These are phyloP conservation scores for Sylvia borin DNA, from an alignment of 2,797 vertebrate species.

Conservation along the genomic window DNA sequence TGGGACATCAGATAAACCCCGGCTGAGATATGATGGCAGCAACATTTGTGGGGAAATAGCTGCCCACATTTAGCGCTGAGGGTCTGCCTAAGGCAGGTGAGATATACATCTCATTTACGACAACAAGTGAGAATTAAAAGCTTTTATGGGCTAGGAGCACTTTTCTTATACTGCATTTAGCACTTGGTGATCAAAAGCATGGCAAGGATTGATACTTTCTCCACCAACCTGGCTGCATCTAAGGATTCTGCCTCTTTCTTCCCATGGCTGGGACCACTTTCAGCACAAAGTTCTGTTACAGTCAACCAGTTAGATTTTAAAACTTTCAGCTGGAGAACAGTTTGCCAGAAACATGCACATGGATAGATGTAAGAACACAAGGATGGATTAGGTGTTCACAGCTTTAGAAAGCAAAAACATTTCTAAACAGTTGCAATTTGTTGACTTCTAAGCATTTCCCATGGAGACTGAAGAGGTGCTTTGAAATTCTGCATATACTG, in stretches of 20 bases:
- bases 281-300: neutral
- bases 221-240: neutral
- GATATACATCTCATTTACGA: neutral
- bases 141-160: neutral
- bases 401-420: neutral
- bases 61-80: neutral
- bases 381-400: neutral
- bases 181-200: neutral
- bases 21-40: neutral
- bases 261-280: neutral
- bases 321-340: neutral
- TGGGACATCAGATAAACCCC: neutral
- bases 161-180: neutral
- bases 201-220: neutral
- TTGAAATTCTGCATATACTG: neutral
- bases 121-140: neutral
- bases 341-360: neutral
- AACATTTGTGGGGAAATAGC: neutral
- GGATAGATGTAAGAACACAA: neutral
- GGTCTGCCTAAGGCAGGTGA: neutral
- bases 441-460: neutral
- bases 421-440: neutral
- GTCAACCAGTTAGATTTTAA: neutral
- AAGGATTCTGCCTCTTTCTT: neutral
- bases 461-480: neutral